phyloP scores from a whole-genome alignment of 2,888 invertebrate genomes.

The Diplolepis rosae region DNA sequence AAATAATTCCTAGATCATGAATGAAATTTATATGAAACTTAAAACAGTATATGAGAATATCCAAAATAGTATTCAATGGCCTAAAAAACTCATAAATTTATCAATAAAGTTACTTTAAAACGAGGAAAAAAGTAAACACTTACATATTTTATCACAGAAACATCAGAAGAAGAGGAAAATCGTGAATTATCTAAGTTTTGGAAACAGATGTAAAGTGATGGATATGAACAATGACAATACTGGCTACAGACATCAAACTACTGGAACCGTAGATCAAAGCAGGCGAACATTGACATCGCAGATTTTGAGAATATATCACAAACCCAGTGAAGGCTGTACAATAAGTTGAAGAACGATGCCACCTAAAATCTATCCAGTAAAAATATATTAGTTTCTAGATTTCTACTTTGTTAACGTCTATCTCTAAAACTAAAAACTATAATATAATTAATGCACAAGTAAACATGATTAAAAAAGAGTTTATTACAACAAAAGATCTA shows the following conservation, averaged over 20 bases:
- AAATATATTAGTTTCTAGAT: neutral
- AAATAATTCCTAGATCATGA: no score
- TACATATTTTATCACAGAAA: slow-evolving; percentile 55
- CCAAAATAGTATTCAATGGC: no score
- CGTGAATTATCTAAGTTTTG: slow-evolving; percentile 65
- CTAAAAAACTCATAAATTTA: no score
- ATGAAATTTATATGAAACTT: no score
- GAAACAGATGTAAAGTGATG: slow-evolving; percentile 66
- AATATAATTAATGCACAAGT: neutral
- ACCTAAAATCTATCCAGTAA: neutral
- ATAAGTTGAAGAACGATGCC: slow-evolving; percentile 53
- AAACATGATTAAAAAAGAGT: neutral
- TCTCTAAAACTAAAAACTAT: neutral
- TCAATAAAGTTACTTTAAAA: no score
- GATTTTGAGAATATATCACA: slow-evolving; percentile 56
- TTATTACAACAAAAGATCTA: slow-evolving; percentile 4
- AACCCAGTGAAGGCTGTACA: slow-evolving; percentile 59
- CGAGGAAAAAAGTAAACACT: neutral
- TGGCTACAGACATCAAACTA: slow-evolving; percentile 60
- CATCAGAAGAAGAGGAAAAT: slow-evolving; percentile 56
- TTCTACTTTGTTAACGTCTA: neutral
- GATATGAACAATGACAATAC: slow-evolving; percentile 70
- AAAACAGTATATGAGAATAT: no score
- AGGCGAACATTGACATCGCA: slow-evolving; percentile 43
- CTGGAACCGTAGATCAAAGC: slow-evolving; percentile 32